Evolutionary conservation across 2,888 invertebrate genomes (phyloP).

Genomic region (Trichopria drosophilae): DNA sequence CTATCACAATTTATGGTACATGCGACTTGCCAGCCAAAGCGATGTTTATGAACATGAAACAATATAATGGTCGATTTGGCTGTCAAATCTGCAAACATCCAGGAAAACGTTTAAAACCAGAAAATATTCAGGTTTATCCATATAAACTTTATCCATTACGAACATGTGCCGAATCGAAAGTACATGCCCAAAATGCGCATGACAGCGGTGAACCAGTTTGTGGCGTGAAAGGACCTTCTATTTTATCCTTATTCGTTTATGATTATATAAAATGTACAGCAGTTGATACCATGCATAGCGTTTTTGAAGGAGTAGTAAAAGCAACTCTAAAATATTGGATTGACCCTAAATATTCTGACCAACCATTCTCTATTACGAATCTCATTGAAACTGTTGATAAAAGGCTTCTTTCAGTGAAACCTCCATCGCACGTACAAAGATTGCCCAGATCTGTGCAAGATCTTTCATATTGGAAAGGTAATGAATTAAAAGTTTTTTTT

Average conservation of each 20-base stretch:
- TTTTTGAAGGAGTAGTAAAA: slow-evolving; percentile 23
- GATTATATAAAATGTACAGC: slow-evolving; percentile 14
- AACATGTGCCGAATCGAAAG: slow-evolving; percentile 15
- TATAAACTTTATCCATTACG: slow-evolving; percentile 16
- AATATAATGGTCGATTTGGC: slow-evolving; percentile 25
- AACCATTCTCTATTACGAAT: slow-evolving; percentile 22
- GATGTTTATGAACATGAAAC: slow-evolving; percentile 26
- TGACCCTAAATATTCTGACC: slow-evolving; percentile 1
- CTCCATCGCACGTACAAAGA: slow-evolving; percentile 21
- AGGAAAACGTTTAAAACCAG: slow-evolving; percentile 1
- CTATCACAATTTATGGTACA: slow-evolving; percentile 13
- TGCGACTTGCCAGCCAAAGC: slow-evolving; percentile 19
- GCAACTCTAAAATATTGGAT: slow-evolving; percentile 18
- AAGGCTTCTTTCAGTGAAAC: too few species aligned
- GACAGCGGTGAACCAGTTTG: slow-evolving; percentile 6
- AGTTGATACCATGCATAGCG: slow-evolving; percentile 27
- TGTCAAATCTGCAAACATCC: slow-evolving; percentile 26
- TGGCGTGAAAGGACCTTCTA: slow-evolving; percentile 26
- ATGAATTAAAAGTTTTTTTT: slow-evolving; percentile 23
- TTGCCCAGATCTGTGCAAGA: slow-evolving; percentile 18
- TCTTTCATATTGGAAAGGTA: slow-evolving; percentile 25
- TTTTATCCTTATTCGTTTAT: slow-evolving; percentile 19
- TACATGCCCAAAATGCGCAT: slow-evolving; percentile 19
- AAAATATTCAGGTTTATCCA: slow-evolving; percentile 18
- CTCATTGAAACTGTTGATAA: too few species aligned